Evolutionary conservation across 2,113 vertebrate species (phyloP), one percentile per base, ranked within the genome.

Genomic region (Tiliqua scincoides): DNA sequence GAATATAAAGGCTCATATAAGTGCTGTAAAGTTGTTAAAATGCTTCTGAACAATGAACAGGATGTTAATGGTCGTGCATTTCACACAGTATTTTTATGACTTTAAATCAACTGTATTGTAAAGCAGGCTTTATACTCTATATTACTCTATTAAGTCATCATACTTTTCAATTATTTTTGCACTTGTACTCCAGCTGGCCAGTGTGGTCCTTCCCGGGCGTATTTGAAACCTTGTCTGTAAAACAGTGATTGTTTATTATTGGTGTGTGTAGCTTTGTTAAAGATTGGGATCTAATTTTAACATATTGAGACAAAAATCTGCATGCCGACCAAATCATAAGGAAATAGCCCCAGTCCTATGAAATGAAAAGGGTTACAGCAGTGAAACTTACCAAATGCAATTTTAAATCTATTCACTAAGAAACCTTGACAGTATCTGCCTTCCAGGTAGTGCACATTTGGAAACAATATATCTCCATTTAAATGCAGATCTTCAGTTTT

Each of bases 401-500:
- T 96, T 90, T 92, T 92, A 95, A 90, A 94, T 94, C 89, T 86
- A 91, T 90, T 95, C 89, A 84, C 92, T 94, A 85, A 93, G 95
- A 95, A 96, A 93, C 90, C 92, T 94, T 95, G 96, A 95, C 91
- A 91, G 93, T 90, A 87, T 95, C 94, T 96, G 96, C 96, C 96
- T 96, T 91, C 93, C 93, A 96, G 95, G 93, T 95, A 94, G 92
- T 2, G 17, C 93, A 93, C 94, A 61, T 95, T 95, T 94, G 93
- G 93, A 97, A 97, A 96, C 95, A 94, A 87, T 96, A 0, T 93
- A 89, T 96, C 96, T 97, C 94, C 92, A 95, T 96, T 97, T 96
- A 96, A 97, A 97, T 95, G 96, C 91, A 96, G 95, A 96, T 95
- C 95, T 96, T 90, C 95, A 30, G 79, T 95, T 96, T 96, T 96